phyloP scores from a whole-genome alignment of 64 coral and sea anemone genomes.

The Catalaphyllia jardinei region DNA sequence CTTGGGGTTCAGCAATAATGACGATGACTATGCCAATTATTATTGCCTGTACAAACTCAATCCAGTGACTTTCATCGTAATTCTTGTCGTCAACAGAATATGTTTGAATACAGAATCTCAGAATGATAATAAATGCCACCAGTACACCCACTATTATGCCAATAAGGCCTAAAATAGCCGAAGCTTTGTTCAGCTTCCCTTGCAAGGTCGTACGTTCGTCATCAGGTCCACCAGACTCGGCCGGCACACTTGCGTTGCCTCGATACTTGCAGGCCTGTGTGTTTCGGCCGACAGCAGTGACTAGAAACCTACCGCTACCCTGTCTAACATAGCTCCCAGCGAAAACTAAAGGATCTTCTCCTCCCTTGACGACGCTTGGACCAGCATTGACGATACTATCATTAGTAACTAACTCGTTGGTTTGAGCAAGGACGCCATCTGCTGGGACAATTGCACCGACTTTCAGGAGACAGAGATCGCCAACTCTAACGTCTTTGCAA shows the following conservation, averaged over 20 bases:
- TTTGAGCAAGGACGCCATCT: slow-evolving; percentile 72
- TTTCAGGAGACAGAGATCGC: slow-evolving; percentile 70
- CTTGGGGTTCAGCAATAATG: slow-evolving; percentile 87
- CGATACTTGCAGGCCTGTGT: slow-evolving; percentile 33
- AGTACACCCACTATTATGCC: slow-evolving; percentile 74
- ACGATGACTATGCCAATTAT: slow-evolving; percentile 89
- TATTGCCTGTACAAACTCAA: slow-evolving; percentile 84
- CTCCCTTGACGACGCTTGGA: slow-evolving; percentile 35
- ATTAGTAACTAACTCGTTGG: slow-evolving; percentile 72
- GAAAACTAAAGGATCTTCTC: slow-evolving; percentile 62
- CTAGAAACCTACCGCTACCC: slow-evolving; percentile 71
- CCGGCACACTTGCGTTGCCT: slow-evolving; percentile 1
- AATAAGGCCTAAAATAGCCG: slow-evolving; percentile 65
- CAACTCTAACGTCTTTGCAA: slow-evolving; percentile 69
- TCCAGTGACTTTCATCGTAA: slow-evolving; percentile 77
- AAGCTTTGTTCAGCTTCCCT: slow-evolving; percentile 81
- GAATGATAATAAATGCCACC: slow-evolving; percentile 58
- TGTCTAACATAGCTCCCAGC: slow-evolving; percentile 75
- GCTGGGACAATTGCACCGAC: slow-evolving; percentile 78
- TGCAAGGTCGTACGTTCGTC: slow-evolving; percentile 69
- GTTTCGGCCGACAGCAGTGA: slow-evolving; percentile 64
- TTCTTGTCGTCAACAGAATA: slow-evolving; percentile 60
- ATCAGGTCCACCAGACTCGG: slow-evolving; percentile 39
- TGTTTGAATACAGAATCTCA: slow-evolving; percentile 77
- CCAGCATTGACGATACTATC: slow-evolving; percentile 33